A percentile compares a stretch with the other conserved stretches of the same genome.
phyloP scores from a whole-genome alignment of 2,797 vertebrate genomes.

The Graptemys geographica region DNA sequence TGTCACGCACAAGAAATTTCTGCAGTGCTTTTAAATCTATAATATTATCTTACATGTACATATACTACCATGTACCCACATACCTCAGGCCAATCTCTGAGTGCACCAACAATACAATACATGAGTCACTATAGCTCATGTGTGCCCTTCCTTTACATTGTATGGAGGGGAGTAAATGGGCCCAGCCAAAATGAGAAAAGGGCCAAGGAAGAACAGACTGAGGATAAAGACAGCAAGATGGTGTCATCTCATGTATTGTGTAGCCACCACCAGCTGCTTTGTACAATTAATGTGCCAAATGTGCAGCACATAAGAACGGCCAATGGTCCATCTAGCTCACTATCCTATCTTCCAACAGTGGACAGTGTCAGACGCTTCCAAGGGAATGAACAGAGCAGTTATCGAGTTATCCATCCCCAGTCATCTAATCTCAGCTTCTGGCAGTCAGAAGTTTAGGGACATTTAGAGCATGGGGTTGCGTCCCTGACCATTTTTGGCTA shows the following conservation, averaged over 20 bases:
- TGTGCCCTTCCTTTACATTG: neutral
- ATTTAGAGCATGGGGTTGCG: neutral
- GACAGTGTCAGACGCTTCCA: neutral
- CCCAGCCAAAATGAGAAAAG: neutral
- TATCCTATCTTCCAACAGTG: neutral
- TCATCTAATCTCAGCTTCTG: neutral
- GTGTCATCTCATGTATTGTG: neutral
- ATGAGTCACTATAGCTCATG: rapidly evolving
- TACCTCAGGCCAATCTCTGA: neutral
- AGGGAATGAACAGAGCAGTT: neutral
- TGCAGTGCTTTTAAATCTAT: neutral
- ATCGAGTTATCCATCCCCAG: neutral
- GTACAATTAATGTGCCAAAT: rapidly evolving
- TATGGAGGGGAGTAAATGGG: neutral
- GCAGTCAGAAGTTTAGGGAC: neutral
- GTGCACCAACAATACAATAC: too few species aligned
- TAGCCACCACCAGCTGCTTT: neutral
- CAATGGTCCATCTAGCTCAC: neutral
- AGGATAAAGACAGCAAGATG: neutral
- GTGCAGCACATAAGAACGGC: neutral
- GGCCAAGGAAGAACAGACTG: neutral
- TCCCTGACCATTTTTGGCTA: neutral
- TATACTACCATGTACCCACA: rapidly evolving
- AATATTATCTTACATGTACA: neutral
- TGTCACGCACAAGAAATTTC: neutral